Base-by-base conservation (phyloP, 2,113 vertebrate genomes). In the Planiliza haematocheilus region DNA sequence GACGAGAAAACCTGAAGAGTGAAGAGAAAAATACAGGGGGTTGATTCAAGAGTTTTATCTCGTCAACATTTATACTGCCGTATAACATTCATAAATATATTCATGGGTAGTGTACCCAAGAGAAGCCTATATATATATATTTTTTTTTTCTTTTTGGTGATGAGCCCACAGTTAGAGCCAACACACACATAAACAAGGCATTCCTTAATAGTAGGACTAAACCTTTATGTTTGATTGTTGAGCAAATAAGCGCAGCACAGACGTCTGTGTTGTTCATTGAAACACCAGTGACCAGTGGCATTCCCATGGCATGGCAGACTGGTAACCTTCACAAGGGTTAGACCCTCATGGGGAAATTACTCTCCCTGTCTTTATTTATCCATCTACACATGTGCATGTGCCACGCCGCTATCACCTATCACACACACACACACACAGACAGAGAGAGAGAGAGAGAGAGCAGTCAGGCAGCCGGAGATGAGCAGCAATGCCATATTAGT, bases 1-100 rank as follows among this genome's bases (percentile, higher is more conserved):
- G 88, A 74, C 97, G 96, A 79, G 95, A 95, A 90, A 99, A 99
- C 69, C 82, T 84, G 65, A 37, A 55, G 1, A 20, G 20, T 43
- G 30, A n/a, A 46, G 50, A 61, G 18, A 39, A 43, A 51, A 10
- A 45, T 49, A 53, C 56, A 73, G 12, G 51, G 8, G 1, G 1
- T 14, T 42, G 56, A 71, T 24, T 65, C 37, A 41, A 67, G 46
- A 64, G 39, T 68, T 73, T 46, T 16, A 62, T 69, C 67, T 74
- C 77, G 86, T 84, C 61, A 67, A 56, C 67, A 81, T 86, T 11
- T 75, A 81, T 70, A 81, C 60, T 86, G 20, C 38, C 87, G 51
- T 38, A 43, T 62, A 78, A 62, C 61, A 59, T 53, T 77, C 61
- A 87, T 82, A n/a, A 69, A 75, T 64, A 41, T 24, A 77, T 83